phyloP scores from a whole-genome alignment of 2,113 vertebrate genomes.

The Silurus meridionalis region DNA sequence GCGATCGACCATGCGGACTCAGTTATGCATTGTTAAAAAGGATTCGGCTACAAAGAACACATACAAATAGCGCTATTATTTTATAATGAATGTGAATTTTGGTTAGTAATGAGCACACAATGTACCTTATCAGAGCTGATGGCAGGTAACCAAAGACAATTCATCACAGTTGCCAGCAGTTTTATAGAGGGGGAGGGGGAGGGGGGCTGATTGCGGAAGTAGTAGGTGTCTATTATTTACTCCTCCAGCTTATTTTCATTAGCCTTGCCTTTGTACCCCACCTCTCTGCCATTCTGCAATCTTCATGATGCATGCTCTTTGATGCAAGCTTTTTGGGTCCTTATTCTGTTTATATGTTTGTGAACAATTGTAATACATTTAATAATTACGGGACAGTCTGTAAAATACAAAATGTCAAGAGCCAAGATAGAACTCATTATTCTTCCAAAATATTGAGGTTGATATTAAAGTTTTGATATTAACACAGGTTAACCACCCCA shows the following conservation, averaged over 20 bases:
- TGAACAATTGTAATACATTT: constrained; percentile 7
- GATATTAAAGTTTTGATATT: neutral
- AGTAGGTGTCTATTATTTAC: neutral
- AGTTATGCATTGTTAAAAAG: constrained; percentile 37
- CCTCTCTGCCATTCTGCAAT: constrained; percentile 10
- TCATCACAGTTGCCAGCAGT: constrained; percentile 8
- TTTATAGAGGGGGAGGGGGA: neutral
- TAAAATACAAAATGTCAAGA: neutral
- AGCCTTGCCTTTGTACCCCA: constrained; percentile 17
- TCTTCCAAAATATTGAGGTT: neutral
- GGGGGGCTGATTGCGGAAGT: neutral
- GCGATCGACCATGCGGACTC: neutral
- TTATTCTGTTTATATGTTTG: constrained; percentile 22
- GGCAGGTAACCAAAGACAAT: constrained; percentile 17
- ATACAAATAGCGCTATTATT: constrained; percentile 34
- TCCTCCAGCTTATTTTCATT: constrained; percentile 10
- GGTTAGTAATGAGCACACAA: neutral
- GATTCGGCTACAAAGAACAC: constrained; percentile 19
- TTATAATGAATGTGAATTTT: constrained; percentile 16
- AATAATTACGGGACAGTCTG: neutral
- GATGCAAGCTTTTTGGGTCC: too few relatives aligned
- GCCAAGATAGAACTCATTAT: neutral
- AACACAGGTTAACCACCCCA: too few relatives aligned
- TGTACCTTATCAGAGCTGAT: constrained; percentile 11
- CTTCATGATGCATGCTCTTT: neutral